Base-by-base conservation (phyloP, 2,113 vertebrate genomes). In the Glaucidium brasilianum region DNA sequence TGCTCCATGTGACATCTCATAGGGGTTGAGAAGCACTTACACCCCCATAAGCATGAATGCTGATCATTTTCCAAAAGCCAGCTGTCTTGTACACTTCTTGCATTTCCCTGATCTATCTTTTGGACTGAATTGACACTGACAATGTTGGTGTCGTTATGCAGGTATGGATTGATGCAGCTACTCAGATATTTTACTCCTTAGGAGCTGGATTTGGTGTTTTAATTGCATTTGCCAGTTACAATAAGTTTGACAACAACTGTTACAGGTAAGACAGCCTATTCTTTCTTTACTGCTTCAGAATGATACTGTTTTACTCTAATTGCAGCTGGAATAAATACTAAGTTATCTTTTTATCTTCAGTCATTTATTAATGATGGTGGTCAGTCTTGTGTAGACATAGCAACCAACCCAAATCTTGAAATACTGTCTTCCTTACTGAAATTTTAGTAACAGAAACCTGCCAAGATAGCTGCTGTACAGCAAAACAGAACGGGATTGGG, bases 161-260 rank as follows among this genome's bases (percentile, higher is more conserved):
- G 99, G 99, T 99, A 11, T 99, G 99, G 99, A 99, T 99, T 84
- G 99, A 99, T 96, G 99, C 99, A 72, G 99, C 99, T 55, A 99
- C 99, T 26, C 99, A 99, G 98, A 99, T 99, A 95, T 99, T 99
- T 96, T 99, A 99, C 97, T 99, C 99, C 30, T 96, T 99, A 83
- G 99, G 99, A 88, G 99, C 99, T 18, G 99, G 99, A 25, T 99
- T 99, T 95, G 99, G 99, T 4, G 99, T 99, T 86, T 97, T 99
- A 90, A 99, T 99, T 94, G 99, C 99, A 15, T 99, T 99, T 98
- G 99, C 99, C 94, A 99, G 99, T 97, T 99, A 99, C 97, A 99
- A 99, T 96, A 99, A 99, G 96, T 99, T 99, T 95, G 98, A 99
- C 98, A 99, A 99, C 98, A 99, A 99, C 96, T 99, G 99, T 94